phyloP scores from a whole-genome alignment of 2,113 vertebrate genomes.

The Choloepus hoffmanni region DNA sequence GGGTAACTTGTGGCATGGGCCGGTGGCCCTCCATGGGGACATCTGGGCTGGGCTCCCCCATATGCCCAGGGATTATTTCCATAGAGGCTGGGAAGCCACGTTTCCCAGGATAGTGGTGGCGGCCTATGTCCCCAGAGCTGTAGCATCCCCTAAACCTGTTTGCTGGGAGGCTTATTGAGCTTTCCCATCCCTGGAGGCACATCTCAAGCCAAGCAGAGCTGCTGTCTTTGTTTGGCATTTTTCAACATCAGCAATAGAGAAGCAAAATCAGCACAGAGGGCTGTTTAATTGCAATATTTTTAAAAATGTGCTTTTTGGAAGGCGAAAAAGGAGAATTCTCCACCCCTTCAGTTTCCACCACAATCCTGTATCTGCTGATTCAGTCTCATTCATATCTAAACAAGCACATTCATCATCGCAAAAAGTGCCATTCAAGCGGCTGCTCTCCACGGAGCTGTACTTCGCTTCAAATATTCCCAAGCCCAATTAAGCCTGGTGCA shows the following conservation, averaged over 20 bases:
- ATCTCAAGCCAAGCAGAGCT: slow-evolving; percentile 33
- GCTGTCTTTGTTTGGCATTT: slow-evolving; percentile 72
- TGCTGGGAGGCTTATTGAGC: background rate
- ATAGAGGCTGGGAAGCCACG: background rate
- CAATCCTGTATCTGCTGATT: slow-evolving; percentile 82
- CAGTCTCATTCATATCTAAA: slow-evolving; percentile 77
- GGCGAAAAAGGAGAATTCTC: slow-evolving; percentile 45
- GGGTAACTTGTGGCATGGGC: too few relatives aligned
- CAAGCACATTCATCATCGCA: slow-evolving; percentile 77
- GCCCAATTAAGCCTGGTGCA: slow-evolving; percentile 74
- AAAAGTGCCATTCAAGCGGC: slow-evolving; percentile 78
- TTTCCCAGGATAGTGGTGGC: background rate
- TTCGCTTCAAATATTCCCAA: slow-evolving; percentile 77
- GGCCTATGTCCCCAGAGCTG: background rate
- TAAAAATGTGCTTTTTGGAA: slow-evolving; percentile 75
- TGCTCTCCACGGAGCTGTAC: slow-evolving; percentile 58
- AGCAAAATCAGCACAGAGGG: slow-evolving; percentile 73
- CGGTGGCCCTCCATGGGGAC: background rate
- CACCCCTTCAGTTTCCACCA: slow-evolving; percentile 9
- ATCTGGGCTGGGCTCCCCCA: background rate
- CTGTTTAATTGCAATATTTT: slow-evolving; percentile 77
- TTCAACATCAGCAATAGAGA: slow-evolving; percentile 77
- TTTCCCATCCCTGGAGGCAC: background rate
- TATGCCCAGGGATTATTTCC: background rate
- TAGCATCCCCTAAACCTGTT: background rate